phyloP scores from a whole-genome alignment of 2,113 vertebrate species.

The Zootoca vivipara region DNA sequence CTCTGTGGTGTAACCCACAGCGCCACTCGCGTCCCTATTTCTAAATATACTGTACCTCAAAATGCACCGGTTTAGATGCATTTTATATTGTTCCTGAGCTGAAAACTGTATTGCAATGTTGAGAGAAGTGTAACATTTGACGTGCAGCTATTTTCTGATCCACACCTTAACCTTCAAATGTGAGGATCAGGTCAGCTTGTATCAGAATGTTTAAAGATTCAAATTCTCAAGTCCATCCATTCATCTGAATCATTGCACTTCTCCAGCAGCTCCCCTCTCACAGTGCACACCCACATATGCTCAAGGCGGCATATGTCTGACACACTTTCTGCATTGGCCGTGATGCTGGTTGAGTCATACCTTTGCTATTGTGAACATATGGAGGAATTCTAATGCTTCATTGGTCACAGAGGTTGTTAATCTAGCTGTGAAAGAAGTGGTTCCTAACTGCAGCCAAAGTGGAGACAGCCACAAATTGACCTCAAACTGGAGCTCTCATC shows the following conservation, averaged over 20 bases:
- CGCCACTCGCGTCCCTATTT: too few species aligned
- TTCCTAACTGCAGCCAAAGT: background rate
- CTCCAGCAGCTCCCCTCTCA: background rate
- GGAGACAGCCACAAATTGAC: background rate
- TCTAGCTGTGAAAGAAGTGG: background rate
- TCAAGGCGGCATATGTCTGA: background rate
- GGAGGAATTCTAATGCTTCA: background rate
- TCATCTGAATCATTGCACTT: background rate
- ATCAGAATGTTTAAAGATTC: too few species aligned
- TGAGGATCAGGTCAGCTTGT: too few species aligned
- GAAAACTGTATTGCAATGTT: too few species aligned
- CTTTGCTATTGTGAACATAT: background rate
- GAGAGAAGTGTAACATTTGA: too few species aligned
- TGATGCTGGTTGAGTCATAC: background rate
- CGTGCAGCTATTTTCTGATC: too few species aligned
- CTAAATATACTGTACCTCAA: too few species aligned
- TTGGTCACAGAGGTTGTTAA: background rate
- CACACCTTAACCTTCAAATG: too few species aligned
- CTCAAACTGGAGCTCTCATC: background rate
- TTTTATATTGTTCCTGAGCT: too few species aligned
- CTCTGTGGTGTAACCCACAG: too few species aligned
- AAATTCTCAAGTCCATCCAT: too few species aligned
- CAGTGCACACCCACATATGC: background rate
- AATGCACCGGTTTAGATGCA: too few species aligned
- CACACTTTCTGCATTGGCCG: background rate